phyloP scores from a whole-genome alignment of 2,797 vertebrate genomes.

The Malacoraja senta region DNA sequence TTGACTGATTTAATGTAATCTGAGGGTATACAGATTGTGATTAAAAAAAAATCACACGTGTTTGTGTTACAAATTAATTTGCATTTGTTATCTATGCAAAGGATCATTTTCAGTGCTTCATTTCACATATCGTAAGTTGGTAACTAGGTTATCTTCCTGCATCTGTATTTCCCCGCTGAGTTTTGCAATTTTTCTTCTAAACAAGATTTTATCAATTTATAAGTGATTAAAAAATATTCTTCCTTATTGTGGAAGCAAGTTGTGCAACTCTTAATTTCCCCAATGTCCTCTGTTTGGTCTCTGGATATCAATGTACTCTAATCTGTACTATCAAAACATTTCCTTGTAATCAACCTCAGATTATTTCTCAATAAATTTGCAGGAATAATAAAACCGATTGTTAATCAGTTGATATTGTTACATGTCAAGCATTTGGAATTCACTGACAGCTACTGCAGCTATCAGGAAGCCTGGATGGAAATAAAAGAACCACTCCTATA shows the following conservation, averaged over 20 bases:
- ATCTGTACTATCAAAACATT: background rate
- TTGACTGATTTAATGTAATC: background rate
- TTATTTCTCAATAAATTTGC: slow-evolving; percentile 23
- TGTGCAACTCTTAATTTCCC: background rate
- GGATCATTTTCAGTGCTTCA: background rate
- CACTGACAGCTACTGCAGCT: background rate
- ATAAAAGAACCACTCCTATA: background rate
- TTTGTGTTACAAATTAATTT: background rate
- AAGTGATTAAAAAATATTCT: background rate
- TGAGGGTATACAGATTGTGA: background rate
- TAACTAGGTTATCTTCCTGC: background rate
- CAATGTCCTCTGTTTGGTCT: background rate
- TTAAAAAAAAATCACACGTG: no score
- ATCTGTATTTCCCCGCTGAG: slow-evolving; percentile 6
- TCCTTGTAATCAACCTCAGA: slow-evolving; percentile 17
- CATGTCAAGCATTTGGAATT: background rate
- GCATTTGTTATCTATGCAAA: background rate
- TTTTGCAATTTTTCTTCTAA: slow-evolving; percentile 2
- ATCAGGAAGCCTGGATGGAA: slow-evolving; percentile 13
- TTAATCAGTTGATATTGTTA: background rate
- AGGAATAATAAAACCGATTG: background rate
- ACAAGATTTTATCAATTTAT: background rate
- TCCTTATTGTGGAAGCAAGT: background rate
- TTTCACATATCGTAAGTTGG: background rate
- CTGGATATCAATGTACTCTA: slow-evolving; percentile 31